Base-by-base conservation (phyloP, 1,140 invertebrate genomes). In the Drosophila navojoa region DNA sequence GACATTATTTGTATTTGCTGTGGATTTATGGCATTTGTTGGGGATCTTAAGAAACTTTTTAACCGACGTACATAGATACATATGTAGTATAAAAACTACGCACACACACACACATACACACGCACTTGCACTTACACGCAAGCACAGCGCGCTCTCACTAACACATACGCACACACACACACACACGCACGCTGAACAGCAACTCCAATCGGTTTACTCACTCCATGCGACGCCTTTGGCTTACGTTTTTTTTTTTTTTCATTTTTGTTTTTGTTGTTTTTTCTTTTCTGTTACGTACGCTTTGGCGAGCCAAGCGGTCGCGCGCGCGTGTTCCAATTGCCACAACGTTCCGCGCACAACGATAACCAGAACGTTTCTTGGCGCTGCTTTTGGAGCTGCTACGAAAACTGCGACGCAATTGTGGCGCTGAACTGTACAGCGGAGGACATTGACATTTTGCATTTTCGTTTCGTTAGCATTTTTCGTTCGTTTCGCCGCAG, bases 381-480 rank as follows among this genome's bases (percentile, higher is more conserved):
- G 53, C 60, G 68, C 61, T 76, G 69, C 72, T 70, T 66, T 76
- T 76, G 60, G 53, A 54, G 68, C 61, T 76, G 69, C 72, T 70
- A 86, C 77, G 85, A 87, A 87, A 87, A 89, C 84, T 87, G 84
- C 84, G 84, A 80, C 84, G 84, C 80, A 89, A 89, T 89, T 85
- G 77, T 86, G 81, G 69, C 81, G 81, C 81, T 86, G 81, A 85
- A 85, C 81, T 87, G 82, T 82, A 89, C 79, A 87, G 84, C 80
- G 85, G 82, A 91, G 90, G 90, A 91, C 90, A 91, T 91, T 91
- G 90, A 91, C 90, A 91, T 91, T 91, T 91, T 90, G 89, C 89
- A 82, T 80, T 91, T 90, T 91, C 77, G 84, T 90, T 91, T 91
- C 85, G 90, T 82, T 90, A 82, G 76, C 78, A 80, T 73, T 91